Base-by-base conservation (phyloP, 2,113 vertebrate genomes). In the Monarcha castaneiventris region DNA sequence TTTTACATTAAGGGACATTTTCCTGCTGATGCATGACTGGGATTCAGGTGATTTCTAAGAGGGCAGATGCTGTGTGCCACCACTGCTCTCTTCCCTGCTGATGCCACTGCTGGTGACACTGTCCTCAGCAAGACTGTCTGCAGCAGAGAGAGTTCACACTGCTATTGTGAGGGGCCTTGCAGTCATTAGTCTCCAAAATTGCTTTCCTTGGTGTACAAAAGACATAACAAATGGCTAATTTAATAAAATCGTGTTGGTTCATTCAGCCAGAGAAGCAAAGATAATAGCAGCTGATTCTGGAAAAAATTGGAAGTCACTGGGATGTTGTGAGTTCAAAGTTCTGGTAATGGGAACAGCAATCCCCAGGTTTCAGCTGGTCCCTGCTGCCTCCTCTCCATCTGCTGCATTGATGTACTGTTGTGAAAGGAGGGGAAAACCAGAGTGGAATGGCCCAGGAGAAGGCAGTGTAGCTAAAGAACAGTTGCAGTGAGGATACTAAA, bases 171-270 rank as follows among this genome's bases (percentile, higher is more conserved):
- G 58, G 33, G 46, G 25, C 33, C 82, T 87, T 83, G 89, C 72
- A 87, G 68, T 63, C 89, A 92, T 95, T 90, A 91, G 82, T 55
- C 73, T 89, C 77, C 3, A 7, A 90, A 94, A 95, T 95, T 94
- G 94, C 82, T 94, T 96, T 93, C 87, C 26, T 5, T 25, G 58
- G 76, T 39, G 69, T 89, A 94, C 93, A 90, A 87, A 81, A 74
- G 49, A 88, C 78, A 87, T 61, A 94, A 91, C 68, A 93, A 95
- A 94, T 43, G 49, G 56, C 86, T 96, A 94, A 95, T 96, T 93
- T 89, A 95, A 93, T 93, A 90, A 91, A 96, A 88, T 68, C 44
- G 71, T 94, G 80, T 80, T 11, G 7, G 95, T 51, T 87, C 90
- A 66, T 68, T 96, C 94, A 87, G 71, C 68, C 79, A 85, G 90